Conservation (phyloP, 2,888 invertebrate species). For the Coremacera marginata region DNA sequence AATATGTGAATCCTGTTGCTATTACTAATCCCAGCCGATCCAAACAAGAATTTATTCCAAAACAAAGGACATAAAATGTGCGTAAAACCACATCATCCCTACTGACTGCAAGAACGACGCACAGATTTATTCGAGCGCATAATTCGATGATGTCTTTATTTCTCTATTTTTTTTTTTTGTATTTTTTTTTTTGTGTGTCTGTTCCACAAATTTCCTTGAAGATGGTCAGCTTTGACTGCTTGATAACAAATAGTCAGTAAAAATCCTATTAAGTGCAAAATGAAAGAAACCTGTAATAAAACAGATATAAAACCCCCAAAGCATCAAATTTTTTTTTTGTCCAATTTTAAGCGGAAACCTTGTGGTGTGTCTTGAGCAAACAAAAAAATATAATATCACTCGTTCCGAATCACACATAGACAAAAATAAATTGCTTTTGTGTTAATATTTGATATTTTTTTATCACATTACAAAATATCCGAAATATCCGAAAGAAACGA, state of each 20-base stretch:
- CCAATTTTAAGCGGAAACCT: neutral
- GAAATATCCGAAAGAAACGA: neutral
- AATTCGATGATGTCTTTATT: constrained; percentile 42
- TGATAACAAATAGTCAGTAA: constrained; percentile 2
- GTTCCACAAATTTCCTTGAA: neutral
- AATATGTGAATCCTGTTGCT: neutral
- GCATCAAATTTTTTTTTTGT: neutral
- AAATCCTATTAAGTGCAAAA: constrained; percentile 30
- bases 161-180: too few relatives aligned
- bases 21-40: neutral
- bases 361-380: neutral
- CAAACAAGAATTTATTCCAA: neutral
- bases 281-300: constrained; percentile 19
- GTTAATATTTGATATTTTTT: constrained; percentile 14
- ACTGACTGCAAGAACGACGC: neutral
- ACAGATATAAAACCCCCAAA: constrained; percentile 2
- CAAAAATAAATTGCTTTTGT: constrained; percentile 20
- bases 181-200: too few relatives aligned
- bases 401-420: neutral
- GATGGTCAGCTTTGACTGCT: constrained; percentile 2
- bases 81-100: neutral
- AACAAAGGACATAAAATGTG: constrained; percentile 9
- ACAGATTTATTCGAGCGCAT: constrained; percentile 17
- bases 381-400: neutral
- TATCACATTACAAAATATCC: neutral